A percentile compares a stretch with the other conserved stretches of the same genome.
phyloP scores from a whole-genome alignment of 2,113 vertebrate genomes.

The Chloroceryle aenea region DNA sequence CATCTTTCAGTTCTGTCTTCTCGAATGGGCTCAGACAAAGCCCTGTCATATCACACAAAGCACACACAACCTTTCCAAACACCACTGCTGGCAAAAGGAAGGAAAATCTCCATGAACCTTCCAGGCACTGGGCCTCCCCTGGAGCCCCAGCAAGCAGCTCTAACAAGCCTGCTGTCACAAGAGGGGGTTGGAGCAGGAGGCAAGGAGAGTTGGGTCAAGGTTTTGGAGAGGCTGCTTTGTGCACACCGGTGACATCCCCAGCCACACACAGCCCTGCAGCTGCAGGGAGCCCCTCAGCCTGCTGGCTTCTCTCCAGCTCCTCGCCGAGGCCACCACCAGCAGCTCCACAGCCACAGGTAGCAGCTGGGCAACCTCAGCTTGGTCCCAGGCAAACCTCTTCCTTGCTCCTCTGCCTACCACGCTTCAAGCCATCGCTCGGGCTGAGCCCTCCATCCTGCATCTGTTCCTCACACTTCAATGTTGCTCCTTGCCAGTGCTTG shows the following conservation, averaged over 20 bases:
- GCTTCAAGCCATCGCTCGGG: background rate
- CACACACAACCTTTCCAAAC: background rate
- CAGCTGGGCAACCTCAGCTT: background rate
- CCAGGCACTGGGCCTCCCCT: background rate
- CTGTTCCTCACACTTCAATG: background rate
- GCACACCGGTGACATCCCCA: background rate
- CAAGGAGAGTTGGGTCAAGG: background rate
- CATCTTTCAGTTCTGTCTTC: conserved; percentile 7
- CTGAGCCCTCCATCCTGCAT: background rate
- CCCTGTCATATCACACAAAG: background rate
- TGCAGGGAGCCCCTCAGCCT: background rate
- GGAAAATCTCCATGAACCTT: background rate
- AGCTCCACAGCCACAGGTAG: background rate
- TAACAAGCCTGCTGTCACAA: background rate
- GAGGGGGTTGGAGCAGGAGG: background rate
- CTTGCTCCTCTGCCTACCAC: background rate
- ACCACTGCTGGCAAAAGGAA: background rate
- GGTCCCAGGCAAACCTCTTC: background rate
- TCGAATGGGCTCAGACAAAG: background rate
- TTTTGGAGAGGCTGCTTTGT: background rate
- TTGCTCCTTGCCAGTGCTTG: background rate
- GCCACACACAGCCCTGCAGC: background rate
- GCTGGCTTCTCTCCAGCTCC: background rate
- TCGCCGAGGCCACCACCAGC: background rate
- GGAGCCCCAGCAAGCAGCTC: background rate